A percentile compares a stretch with the other conserved stretches of the same genome.
phyloP scores from a whole-genome alignment of 2,113 vertebrate species.

The Acanthochromis polyacanthus region DNA sequence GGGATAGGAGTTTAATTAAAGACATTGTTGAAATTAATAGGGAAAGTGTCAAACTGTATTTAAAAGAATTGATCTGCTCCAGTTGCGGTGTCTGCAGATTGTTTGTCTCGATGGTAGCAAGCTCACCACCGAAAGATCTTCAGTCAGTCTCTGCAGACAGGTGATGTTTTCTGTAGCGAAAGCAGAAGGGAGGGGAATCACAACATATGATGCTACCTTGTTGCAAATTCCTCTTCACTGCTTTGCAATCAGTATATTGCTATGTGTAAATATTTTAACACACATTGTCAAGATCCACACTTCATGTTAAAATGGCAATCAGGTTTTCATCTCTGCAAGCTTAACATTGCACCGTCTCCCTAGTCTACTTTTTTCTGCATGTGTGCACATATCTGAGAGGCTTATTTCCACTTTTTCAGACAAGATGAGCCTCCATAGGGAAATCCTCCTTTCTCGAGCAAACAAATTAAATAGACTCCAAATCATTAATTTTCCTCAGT shows the following conservation, averaged over 20 bases:
- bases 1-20: constrained; percentile 79
- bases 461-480: constrained; percentile 64
- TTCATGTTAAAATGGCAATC: constrained; percentile 52
- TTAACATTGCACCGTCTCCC: constrained; percentile 32
- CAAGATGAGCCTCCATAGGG: constrained; percentile 48
- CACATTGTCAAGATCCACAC: constrained; percentile 59
- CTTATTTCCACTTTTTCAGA: constrained; percentile 49
- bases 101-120: constrained; percentile 29
- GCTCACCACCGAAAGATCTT: neutral
- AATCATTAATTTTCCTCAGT: constrained; percentile 58
- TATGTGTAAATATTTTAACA: constrained; percentile 65
- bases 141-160: neutral
- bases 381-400: constrained; percentile 53
- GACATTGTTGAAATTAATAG: constrained; percentile 75
- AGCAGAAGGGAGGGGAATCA: constrained; percentile 13
- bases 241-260: constrained; percentile 27
- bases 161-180: neutral
- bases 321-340: constrained; percentile 51
- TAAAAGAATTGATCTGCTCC: constrained; percentile 66
- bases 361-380: constrained; percentile 19
- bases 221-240: constrained; percentile 33
- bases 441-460: constrained; percentile 49
- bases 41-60: constrained; percentile 72
- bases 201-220: constrained; percentile 23
- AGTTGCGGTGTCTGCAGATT: constrained; percentile 36